These are phyloP conservation scores for Anoplophora glabripennis DNA, from an alignment of 1,140 invertebrate species.

Conservation along the genomic window DNA sequence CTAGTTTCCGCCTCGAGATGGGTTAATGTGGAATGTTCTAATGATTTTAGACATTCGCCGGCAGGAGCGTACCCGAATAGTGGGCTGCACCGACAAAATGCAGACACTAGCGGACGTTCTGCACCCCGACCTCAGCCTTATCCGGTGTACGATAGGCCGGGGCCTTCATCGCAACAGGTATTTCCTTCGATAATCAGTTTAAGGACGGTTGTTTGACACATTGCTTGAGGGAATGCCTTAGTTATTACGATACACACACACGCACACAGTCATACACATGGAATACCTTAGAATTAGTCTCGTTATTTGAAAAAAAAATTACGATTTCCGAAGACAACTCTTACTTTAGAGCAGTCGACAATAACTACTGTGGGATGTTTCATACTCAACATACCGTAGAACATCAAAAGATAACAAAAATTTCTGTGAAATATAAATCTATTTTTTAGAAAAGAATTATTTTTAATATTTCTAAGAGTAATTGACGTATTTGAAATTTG, in stretches of 20 bases:
- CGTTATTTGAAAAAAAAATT: too few species aligned
- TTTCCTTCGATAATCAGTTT: slow-evolving; percentile 10
- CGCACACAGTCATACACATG: too few species aligned
- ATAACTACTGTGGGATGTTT: too few species aligned
- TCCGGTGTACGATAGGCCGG: slow-evolving; percentile 30
- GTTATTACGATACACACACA: slow-evolving; percentile 2
- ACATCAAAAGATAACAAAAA: too few species aligned
- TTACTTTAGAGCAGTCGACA: too few species aligned
- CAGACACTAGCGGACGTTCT: slow-evolving; percentile 39
- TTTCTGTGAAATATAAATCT: too few species aligned
- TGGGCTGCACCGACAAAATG: slow-evolving; percentile 39
- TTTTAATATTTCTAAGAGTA: too few species aligned
- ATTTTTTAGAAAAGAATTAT: too few species aligned
- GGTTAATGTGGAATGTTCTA: background rate
- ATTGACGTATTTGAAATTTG: too few species aligned
- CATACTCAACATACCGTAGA: too few species aligned
- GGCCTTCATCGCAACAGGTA: slow-evolving; percentile 43
- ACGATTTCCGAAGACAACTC: too few species aligned
- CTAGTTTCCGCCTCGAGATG: background rate
- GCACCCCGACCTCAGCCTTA: slow-evolving; percentile 36
- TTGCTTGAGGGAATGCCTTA: slow-evolving; percentile 16
- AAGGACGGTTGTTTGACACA: slow-evolving; percentile 1
- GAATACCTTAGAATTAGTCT: too few species aligned
- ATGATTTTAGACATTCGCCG: slow-evolving; percentile 42
- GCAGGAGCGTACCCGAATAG: slow-evolving; percentile 41